Conservation (phyloP, 1,140 invertebrate species). For the Bombus waltoni region DNA sequence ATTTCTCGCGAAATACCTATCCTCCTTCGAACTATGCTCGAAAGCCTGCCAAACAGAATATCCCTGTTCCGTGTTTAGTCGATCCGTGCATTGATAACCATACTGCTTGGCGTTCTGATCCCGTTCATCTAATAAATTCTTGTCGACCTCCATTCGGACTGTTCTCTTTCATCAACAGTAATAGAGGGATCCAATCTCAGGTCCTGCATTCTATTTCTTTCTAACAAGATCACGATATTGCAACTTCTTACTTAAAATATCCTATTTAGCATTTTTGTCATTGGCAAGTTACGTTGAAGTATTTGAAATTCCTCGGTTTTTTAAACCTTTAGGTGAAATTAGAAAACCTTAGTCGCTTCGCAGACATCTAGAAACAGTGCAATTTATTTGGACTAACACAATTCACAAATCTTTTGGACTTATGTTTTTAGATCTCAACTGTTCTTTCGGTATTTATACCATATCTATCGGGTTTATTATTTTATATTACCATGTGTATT, state of each 20-base stretch:
- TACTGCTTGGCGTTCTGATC: neutral
- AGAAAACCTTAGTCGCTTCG: too few species aligned
- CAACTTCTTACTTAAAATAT: neutral
- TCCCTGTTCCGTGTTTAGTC: neutral
- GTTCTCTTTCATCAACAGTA: neutral
- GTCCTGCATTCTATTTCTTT: neutral
- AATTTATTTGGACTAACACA: too few species aligned
- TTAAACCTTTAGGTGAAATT: too few species aligned
- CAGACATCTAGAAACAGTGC: too few species aligned
- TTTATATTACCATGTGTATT: too few species aligned
- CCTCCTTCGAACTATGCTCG: slow-evolving; percentile 4
- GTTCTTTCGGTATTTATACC: too few species aligned
- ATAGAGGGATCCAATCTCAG: neutral
- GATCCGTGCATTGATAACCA: neutral
- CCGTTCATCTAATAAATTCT: slow-evolving; percentile 10
- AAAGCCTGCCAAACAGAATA: neutral
- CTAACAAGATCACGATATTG: neutral
- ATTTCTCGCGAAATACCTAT: slow-evolving; percentile 22
- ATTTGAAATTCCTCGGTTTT: neutral
- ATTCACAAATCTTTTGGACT: too few species aligned
- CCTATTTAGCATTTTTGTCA: neutral
- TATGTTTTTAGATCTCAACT: too few species aligned
- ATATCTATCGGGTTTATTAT: too few species aligned
- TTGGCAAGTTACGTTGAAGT: neutral
- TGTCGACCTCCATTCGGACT: neutral